Evolutionary conservation across 2,797 vertebrate genomes (phyloP).

Genomic region (Sandelia bainsii): DNA sequence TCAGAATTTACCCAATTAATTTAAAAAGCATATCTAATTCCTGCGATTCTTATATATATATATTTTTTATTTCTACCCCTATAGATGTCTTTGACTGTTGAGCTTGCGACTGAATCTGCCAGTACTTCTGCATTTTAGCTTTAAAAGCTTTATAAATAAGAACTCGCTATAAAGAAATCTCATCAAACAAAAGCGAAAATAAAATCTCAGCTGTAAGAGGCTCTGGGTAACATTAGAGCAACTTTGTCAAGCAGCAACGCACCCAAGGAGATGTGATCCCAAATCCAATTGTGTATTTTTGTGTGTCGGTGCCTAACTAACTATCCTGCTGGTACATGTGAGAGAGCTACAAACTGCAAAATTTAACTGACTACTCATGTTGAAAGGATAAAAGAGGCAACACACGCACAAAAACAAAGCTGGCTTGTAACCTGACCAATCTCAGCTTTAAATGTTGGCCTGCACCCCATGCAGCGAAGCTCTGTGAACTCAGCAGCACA

Average conservation of each 20-base stretch:
- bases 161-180: background rate
- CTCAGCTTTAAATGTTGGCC: conserved; percentile 43
- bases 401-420: conserved; percentile 26
- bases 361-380: conserved; percentile 21
- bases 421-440: conserved; percentile 47
- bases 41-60: too few species aligned
- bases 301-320: background rate
- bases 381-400: conserved; percentile 39
- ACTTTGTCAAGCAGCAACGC: background rate
- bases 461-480: conserved; percentile 20
- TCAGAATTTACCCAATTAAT: background rate
- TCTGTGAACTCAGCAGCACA: conserved; percentile 36
- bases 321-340: background rate
- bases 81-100: background rate
- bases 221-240: background rate
- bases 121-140: background rate
- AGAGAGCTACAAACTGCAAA: conserved; percentile 7
- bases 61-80: too few species aligned
- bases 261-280: background rate
- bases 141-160: too few species aligned
- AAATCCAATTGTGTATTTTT: background rate
- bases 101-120: background rate
- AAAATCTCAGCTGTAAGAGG: background rate
- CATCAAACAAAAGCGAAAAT: background rate
- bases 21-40: background rate